Evolutionary conservation across 1,140 invertebrate species (phyloP).

Genomic region (Trialeurodes vaporariorum): DNA sequence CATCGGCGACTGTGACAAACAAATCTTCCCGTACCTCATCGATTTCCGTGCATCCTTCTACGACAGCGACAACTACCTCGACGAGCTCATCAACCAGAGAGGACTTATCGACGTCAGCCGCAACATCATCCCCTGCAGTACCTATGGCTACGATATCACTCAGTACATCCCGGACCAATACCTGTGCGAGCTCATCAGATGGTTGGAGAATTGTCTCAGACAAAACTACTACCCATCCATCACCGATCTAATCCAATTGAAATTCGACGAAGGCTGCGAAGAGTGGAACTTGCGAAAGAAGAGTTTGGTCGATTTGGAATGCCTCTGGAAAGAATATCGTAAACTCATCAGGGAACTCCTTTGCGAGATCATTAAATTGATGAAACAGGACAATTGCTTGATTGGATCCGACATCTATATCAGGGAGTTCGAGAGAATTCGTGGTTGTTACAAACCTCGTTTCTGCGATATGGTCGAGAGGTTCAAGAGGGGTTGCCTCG

Average conservation of each 20-base stretch:
- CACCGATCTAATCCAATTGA: background rate
- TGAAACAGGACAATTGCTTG: background rate
- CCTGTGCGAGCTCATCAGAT: background rate
- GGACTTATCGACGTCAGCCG: background rate
- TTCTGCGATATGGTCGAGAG: background rate
- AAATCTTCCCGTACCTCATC: background rate
- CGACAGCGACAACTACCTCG: background rate
- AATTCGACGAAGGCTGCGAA: background rate
- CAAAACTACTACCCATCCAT: background rate
- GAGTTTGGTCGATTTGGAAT: background rate
- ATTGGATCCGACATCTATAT: background rate
- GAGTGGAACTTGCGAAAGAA: background rate
- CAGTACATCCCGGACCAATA: background rate
- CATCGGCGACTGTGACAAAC: background rate
- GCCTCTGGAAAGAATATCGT: background rate
- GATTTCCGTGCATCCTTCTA: background rate
- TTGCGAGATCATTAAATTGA: background rate
- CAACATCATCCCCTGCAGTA: background rate
- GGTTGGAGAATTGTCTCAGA: background rate
- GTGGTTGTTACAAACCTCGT: background rate
- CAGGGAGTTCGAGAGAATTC: background rate
- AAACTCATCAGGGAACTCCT: background rate
- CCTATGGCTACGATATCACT: background rate
- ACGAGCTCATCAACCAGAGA: background rate
- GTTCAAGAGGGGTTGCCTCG: background rate